These are phyloP conservation scores for Drosophila micromelanica DNA, from an alignment of 1,140 invertebrate species.

Conservation along the genomic window DNA sequence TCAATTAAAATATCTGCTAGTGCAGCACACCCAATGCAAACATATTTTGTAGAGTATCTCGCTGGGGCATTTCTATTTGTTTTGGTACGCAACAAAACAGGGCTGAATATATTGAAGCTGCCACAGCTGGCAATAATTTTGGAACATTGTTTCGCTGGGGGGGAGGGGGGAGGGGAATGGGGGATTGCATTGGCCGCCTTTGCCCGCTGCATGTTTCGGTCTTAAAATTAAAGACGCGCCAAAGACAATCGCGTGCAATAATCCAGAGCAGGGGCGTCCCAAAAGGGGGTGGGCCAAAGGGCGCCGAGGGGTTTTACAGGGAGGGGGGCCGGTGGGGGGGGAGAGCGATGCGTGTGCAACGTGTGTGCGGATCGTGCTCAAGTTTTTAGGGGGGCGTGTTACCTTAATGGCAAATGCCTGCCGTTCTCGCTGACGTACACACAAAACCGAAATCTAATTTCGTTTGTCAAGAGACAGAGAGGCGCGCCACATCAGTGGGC, in stretches of 20 bases:
- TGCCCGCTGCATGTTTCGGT: slow-evolving; percentile 19
- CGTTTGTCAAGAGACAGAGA: slow-evolving; percentile 55
- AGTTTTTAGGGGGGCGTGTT: slow-evolving; percentile 31
- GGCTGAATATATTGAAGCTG: slow-evolving; percentile 2
- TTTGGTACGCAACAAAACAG: background rate
- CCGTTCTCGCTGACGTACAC: slow-evolving; percentile 33
- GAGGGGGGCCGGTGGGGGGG: background rate
- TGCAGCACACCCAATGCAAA: background rate
- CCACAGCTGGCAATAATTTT: slow-evolving; percentile 28
- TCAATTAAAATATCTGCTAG: background rate
- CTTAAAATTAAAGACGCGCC: slow-evolving; percentile 49
- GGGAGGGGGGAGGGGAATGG: background rate
- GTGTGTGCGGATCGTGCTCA: slow-evolving; percentile 49
- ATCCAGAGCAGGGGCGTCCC: background rate
- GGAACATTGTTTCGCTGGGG: slow-evolving; percentile 16
- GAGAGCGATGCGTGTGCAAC: slow-evolving; percentile 38
- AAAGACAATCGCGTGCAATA: slow-evolving; percentile 49
- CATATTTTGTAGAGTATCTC: background rate
- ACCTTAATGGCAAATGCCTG: slow-evolving; percentile 41
- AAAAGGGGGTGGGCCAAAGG: background rate
- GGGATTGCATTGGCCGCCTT: background rate
- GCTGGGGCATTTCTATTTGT: background rate
- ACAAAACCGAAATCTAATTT: slow-evolving; percentile 79
- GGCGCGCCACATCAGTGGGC: slow-evolving; percentile 1
- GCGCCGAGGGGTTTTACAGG: background rate